Evolutionary conservation across 1,140 invertebrate species (phyloP), one percentile per base, ranked within the genome.

Genomic region (Drosophila paulistorum): DNA sequence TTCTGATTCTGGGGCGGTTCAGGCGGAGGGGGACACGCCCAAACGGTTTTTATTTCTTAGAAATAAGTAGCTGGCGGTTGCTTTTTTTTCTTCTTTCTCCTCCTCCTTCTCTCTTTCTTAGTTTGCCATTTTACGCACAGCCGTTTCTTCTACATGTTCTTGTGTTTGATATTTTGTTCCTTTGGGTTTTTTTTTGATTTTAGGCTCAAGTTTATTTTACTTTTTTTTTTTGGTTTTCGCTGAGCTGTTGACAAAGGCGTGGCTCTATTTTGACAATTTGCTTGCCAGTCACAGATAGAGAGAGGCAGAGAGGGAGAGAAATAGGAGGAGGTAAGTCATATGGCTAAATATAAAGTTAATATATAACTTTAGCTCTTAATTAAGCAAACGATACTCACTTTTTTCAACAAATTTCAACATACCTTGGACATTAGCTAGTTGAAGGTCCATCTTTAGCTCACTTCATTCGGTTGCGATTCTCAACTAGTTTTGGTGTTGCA

Each of bases 31-130:
- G 66, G 72, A 82, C 83, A 87, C 83, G 83, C 83, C 83, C 83
- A 87, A 76, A 69, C 78, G 79, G 83, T 87, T 87, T 87, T 87
- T 87, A 87, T 87, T 87, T 87, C 83, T 87, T 71, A 86, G 82
- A 86, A 87, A 77, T 81, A 85, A 81, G 74, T 85, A 85, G 78
- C 71, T 81, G 67, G 48, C 71, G 76, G 60, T 63, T 55, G 65
- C 64, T 73, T 45, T 48, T 41, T 51, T 70, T 68, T 73, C 51
- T 58, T 68, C 64, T 65, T 58, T 65, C 30, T 66, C 70, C 10
- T 20, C 1, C 1, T 20, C 5, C n/a, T 11, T 23, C 45, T 23
- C 45, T 10, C 48, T 62, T 68, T 68, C 62, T 64, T 39, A 45
- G 51, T 61, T 59, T 74, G 67, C 66, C 78, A 81, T 70, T 74